Percentiles rank a stretch among this genome's conserved stretches.
Conservation (phyloP, 1,140 invertebrate species). For the Lycorma delicatula region DNA sequence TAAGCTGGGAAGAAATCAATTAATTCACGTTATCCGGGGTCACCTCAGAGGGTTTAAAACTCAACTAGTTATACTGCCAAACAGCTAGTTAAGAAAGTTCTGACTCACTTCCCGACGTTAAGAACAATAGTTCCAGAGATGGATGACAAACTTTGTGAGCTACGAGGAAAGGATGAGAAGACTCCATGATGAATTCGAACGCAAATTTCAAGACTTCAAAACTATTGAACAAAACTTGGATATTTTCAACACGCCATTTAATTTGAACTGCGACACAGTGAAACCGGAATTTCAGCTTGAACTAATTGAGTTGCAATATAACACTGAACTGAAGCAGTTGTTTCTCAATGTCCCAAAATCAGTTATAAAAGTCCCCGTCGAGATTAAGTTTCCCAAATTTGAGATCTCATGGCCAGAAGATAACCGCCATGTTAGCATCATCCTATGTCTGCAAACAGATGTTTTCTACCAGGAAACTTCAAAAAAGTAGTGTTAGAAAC, state of each 20-base stretch:
- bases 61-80: not conserved
- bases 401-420: too few relatives aligned
- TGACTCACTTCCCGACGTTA: not conserved
- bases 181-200: not conserved
- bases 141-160: not conserved
- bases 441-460: too few relatives aligned
- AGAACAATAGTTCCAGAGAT: not conserved
- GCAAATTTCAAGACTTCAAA: not conserved
- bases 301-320: not conserved
- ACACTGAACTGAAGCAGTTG: too few relatives aligned
- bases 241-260: not conserved
- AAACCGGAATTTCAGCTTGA: not conserved
- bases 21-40: not conserved
- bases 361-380: too few relatives aligned
- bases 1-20: not conserved
- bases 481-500: too few relatives aligned
- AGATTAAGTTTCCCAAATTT: too few relatives aligned
- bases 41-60: not conserved
- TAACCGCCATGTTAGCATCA: too few relatives aligned
- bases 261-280: not conserved
- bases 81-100: not conserved
- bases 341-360: too few relatives aligned
- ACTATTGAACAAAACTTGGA: too few relatives aligned
- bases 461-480: too few relatives aligned
- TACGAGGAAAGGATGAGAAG: not conserved